Conservation (phyloP, 1,140 invertebrate genomes). For the honey bee (Apis mellifera) region DNA sequence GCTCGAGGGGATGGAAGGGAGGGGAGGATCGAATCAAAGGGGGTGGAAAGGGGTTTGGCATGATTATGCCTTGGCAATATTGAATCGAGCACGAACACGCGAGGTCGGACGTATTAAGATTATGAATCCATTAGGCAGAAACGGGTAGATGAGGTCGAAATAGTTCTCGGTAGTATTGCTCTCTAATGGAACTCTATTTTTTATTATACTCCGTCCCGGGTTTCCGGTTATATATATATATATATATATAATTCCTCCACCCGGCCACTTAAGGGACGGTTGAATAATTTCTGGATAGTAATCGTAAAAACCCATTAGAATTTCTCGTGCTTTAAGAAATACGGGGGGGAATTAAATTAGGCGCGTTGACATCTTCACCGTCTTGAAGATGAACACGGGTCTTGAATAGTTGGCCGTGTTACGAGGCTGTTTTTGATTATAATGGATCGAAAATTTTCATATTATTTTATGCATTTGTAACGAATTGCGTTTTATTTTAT, state of each 20-base stretch:
- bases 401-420: too few species aligned
- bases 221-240: too few species aligned
- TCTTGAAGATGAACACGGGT: too few species aligned
- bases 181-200: constrained; percentile 60
- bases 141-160: constrained; percentile 66
- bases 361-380: too few species aligned
- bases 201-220: background rate
- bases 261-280: constrained; percentile 20
- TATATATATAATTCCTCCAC: constrained; percentile 31
- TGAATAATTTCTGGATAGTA: constrained; percentile 27
- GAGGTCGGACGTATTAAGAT: constrained; percentile 72
- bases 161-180: constrained; percentile 53
- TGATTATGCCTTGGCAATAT: constrained; percentile 62
- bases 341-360: too few species aligned
- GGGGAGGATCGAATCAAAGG: background rate
- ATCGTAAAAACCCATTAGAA: constrained; percentile 27
- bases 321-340: background rate
- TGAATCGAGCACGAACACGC: constrained; percentile 71
- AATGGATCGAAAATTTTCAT: too few species aligned
- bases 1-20: too few species aligned
- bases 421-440: too few species aligned
- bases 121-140: constrained; percentile 74
- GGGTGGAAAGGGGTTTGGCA: constrained; percentile 19
- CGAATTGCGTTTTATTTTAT: too few species aligned
- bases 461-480: too few species aligned